Evolutionary conservation across 2,797 vertebrate species (phyloP).

Genomic region (Leptatherina wallacei): DNA sequence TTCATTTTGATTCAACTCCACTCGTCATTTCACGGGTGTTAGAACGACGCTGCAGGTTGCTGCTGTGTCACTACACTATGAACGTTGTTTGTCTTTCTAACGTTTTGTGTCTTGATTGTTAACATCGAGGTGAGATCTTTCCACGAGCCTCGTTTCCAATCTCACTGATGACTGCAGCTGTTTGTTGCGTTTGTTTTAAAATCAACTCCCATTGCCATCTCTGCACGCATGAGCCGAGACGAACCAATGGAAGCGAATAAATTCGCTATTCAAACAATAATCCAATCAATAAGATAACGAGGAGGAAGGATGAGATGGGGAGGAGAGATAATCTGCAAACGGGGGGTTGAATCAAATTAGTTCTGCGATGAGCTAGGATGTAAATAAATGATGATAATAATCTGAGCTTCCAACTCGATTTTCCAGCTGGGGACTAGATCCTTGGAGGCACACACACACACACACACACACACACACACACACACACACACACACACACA

Average conservation of each 20-base stretch:
- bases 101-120: conserved; percentile 32
- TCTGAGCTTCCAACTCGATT: conserved; percentile 59
- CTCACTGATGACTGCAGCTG: not conserved
- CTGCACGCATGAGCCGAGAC: not conserved
- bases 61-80: not conserved
- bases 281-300: conserved; percentile 46
- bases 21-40: not conserved
- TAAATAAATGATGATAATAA: conserved; percentile 71
- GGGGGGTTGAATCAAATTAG: conserved; percentile 56
- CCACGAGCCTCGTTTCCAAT: not conserved
- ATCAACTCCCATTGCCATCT: conserved; percentile 15
- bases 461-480: not conserved
- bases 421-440: conserved; percentile 52
- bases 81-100: not conserved
- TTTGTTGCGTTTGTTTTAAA: conserved; percentile 6
- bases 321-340: conserved; percentile 43
- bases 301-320: conserved; percentile 31
- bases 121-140: conserved; percentile 15
- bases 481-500: not conserved
- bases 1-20: not conserved
- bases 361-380: conserved; percentile 48
- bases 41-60: not conserved
- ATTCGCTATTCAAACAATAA: conserved; percentile 42
- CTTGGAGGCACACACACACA: not conserved
- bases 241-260: conserved; percentile 10